These are phyloP conservation scores for Mongoloraphidia duomilia DNA, from an alignment of 2,888 invertebrate genomes.

Conservation along the genomic window DNA sequence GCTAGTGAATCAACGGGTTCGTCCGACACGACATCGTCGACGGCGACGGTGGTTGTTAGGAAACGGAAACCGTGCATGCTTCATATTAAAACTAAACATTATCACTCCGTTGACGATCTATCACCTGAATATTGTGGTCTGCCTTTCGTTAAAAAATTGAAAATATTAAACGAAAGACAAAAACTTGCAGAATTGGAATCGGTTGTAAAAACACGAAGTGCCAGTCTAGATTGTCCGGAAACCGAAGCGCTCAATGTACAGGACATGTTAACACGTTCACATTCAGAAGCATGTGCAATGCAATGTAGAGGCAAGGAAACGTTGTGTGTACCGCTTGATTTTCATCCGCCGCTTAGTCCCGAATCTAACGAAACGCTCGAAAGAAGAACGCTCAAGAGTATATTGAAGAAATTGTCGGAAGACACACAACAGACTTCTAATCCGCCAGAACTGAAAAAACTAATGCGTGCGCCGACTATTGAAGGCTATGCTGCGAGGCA, in stretches of 20 bases:
- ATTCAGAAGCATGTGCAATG: conserved; percentile 70
- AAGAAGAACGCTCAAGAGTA: conserved; percentile 67
- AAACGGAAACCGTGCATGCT: conserved; percentile 11
- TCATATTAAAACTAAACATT: conserved; percentile 40
- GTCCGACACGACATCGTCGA: not conserved
- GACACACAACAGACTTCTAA: conserved; percentile 29
- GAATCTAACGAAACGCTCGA: conserved; percentile 74
- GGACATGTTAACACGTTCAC: conserved; percentile 53
- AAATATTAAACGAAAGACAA: conserved; percentile 77
- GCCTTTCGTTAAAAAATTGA: conserved; percentile 77
- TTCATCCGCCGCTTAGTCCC: conserved; percentile 34
- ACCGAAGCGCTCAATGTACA: conserved; percentile 37
- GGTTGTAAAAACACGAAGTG: conserved; percentile 60
- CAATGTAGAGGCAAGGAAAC: conserved; percentile 23
- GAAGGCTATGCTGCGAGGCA: conserved; percentile 82
- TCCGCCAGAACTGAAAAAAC: conserved; percentile 46
- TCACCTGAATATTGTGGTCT: conserved; percentile 77
- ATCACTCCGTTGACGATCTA: conserved; percentile 71
- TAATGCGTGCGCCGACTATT: conserved; percentile 69
- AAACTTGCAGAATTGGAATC: conserved; percentile 70
- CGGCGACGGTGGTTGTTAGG: not conserved
- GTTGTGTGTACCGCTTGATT: conserved; percentile 11
- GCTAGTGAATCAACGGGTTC: too few species aligned
- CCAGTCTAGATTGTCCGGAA: conserved; percentile 60
- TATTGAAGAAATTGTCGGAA: conserved; percentile 69